Evolutionary conservation across 2,797 vertebrate genomes (phyloP), one percentile per base, ranked within the genome.

Genomic region (Paramormyrops hopkinsi): DNA sequence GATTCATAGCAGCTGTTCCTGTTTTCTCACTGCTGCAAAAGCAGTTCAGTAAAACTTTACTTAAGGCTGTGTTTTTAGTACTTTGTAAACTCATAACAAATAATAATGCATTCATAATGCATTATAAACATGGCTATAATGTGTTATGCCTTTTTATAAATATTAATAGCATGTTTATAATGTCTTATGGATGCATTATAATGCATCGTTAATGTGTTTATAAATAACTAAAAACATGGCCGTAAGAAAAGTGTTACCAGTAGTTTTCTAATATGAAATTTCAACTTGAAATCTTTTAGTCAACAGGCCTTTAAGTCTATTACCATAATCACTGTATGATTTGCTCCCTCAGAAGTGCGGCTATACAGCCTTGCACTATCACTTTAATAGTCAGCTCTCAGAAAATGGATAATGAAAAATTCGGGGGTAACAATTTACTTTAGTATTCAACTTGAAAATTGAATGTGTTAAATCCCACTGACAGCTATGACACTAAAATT

Each of bases 401-500:
- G 85, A 19, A 87, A 54, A 37, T 19, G 85, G 53, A 19, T 87
- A 59, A 87, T 41, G 29, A 33, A 56, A 56, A 87, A 56, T 84
- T 22, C 4, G 9, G 22, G 19, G 46, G 22, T 84, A 46, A 84
- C 29, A 50, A 48, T 65, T 88, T 65, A 65, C 59, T 65, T 88
- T 37, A 65, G 56, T 69, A 56, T 56, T 86, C 85, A 86, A 56
- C 56, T 69, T 62, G 86, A 88, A 37, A 88, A 48, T 2, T 88
- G 59, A 65, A 29, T 44, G 37, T 4, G 6, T 62, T 89, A 33
- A 89, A 89, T 37, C 50, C 51, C 56, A 62, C 54, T 62, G 53
- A 65, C 51, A 62, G 56, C 89, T 33, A 48, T 59, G 73, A 87
- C 37, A 69, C 29, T 17, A 46, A 86, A 37, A 89, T 44, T 53